Conservation (phyloP, 2,888 invertebrate genomes). For the Zootermopsis nevadensis region DNA sequence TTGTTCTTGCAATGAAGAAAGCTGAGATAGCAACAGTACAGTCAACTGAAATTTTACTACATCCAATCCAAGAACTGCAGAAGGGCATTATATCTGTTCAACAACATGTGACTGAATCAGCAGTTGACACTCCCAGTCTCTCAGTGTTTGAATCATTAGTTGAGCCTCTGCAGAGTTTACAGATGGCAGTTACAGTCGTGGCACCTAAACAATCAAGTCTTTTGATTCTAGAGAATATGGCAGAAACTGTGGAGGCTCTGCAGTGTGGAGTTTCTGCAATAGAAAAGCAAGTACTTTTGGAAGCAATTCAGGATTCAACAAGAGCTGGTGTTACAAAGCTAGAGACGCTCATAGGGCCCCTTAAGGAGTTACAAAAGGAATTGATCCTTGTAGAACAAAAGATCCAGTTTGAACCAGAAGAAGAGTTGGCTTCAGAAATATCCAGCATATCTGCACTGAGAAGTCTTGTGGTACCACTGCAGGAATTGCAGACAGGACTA, state of each 20-base stretch:
- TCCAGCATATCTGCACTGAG: slow-evolving; percentile 57
- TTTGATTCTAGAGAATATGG: slow-evolving; percentile 9
- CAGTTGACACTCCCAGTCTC: background rate
- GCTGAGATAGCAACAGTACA: slow-evolving; percentile 27
- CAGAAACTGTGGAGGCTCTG: slow-evolving; percentile 11
- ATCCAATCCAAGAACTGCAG: slow-evolving; percentile 66
- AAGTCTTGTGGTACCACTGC: slow-evolving; percentile 62
- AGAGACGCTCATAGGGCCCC: slow-evolving; percentile 60
- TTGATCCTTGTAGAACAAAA: slow-evolving; percentile 57
- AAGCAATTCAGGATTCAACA: slow-evolving; percentile 12
- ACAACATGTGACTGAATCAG: background rate
- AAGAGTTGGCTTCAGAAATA: slow-evolving; percentile 20
- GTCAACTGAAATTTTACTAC: slow-evolving; percentile 36
- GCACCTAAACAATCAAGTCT: slow-evolving; percentile 28
- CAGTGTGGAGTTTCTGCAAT: slow-evolving; percentile 7
- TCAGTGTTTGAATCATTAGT: slow-evolving; percentile 49
- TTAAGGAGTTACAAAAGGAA: slow-evolving; percentile 63
- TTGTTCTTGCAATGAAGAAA: slow-evolving; percentile 33
- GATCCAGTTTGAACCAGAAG: slow-evolving; percentile 42
- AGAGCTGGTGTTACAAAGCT: background rate
- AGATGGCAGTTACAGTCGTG: slow-evolving; percentile 12
- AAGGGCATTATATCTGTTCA: slow-evolving; percentile 62
- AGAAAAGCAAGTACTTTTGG: background rate
- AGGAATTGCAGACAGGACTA: slow-evolving; percentile 63
- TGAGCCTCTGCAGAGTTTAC: slow-evolving; percentile 53